Base-by-base conservation (phyloP, 2,113 vertebrate species). In the Pelobates fuscus region DNA sequence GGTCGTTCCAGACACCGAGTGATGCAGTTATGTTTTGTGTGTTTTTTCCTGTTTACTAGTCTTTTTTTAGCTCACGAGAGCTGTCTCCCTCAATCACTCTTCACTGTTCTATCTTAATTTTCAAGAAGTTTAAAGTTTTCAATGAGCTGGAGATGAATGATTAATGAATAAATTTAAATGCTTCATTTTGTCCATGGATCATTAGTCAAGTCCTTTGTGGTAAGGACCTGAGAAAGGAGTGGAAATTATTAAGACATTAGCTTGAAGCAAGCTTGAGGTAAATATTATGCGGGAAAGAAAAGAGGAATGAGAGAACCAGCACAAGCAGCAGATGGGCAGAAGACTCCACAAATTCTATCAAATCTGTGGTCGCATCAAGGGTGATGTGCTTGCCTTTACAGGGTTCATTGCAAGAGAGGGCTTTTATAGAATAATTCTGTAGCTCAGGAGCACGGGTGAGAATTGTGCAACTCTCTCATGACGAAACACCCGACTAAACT, bases 121-220 rank as follows among this genome's bases (percentile, higher is more conserved):
- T 97, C 96, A 97, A 95, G 95, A 99, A 98, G 96, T 99, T 99
- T 98, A 98, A 97, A 98, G 97, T 98, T 99, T 99, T 98, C 96
- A 99, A 99, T 98, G 97, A 99, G 97, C 96, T 98, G 95, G 96
- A 98, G 96, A 99, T 99, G 97, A 99, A 98, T 99, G 97, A 98
- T 99, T 99, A 99, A 99, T 99, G 97, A 98, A 98, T 98, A 99
- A 96, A 99, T 99, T 98, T 98, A 96, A 98, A 99, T 99, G 97
- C 95, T 99, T 98, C 97, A 98, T 98, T 98, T 98, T 98, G 96
- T 98, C 95, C 94, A 98, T 95, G 97, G 96, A 99, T 98, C 96
- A 99, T 99, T 99, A 99, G 96, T 98, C 96, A 99, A 99, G 96
- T 99, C 96, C 96, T 99, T 99, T 99, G 97, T 98, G 96, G 96